A percentile compares a stretch with the other conserved stretches of the same genome.
phyloP scores from a whole-genome alignment of 2,113 vertebrate species.

The Grammomys surdaster region DNA sequence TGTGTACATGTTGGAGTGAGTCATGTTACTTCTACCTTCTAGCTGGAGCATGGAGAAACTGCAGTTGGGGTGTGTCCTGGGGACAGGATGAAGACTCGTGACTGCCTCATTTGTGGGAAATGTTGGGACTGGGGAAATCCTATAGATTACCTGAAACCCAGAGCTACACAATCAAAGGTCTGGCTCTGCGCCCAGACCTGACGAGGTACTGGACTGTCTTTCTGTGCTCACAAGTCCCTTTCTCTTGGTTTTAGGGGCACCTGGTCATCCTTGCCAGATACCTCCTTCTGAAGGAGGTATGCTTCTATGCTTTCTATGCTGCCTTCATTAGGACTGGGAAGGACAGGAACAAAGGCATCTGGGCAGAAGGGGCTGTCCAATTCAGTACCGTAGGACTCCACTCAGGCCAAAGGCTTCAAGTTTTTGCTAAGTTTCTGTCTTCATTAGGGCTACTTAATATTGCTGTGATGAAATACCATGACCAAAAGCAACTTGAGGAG shows the following conservation, averaged over 20 bases:
- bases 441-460: background rate
- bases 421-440: slow-evolving; percentile 4
- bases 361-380: too few species aligned
- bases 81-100: background rate
- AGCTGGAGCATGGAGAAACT: background rate
- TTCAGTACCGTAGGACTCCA: background rate
- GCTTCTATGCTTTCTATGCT: too few species aligned
- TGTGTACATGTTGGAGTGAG: background rate
- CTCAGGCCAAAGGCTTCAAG: background rate
- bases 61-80: background rate
- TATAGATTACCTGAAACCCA: background rate
- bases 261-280: background rate
- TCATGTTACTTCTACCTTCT: background rate
- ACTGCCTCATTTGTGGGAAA: background rate
- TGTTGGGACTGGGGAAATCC: background rate
- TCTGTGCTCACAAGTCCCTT: background rate
- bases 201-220: background rate
- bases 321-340: background rate
- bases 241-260: background rate
- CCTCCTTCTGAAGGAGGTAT: too few species aligned
- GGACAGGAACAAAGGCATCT: background rate
- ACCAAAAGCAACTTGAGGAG: background rate
- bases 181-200: background rate
- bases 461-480: background rate
- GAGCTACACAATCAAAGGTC: background rate